phyloP scores from a whole-genome alignment of 2,113 vertebrate genomes.

The Alouatta palliata region DNA sequence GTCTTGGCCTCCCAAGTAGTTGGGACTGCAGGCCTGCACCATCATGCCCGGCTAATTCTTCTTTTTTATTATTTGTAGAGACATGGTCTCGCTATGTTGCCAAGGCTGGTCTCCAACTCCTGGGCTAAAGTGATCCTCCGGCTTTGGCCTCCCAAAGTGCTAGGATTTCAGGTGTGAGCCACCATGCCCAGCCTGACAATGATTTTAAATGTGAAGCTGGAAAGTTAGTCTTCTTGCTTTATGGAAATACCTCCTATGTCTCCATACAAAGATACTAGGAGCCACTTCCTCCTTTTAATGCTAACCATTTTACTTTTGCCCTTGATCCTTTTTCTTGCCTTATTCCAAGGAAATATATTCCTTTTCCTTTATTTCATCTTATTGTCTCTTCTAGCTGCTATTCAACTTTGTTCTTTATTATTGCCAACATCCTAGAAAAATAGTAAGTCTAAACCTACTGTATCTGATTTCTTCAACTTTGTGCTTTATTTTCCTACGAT shows the following conservation, averaged over 20 bases:
- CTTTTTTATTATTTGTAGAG: too few species aligned
- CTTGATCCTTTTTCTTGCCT: not conserved
- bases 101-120: too few species aligned
- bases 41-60: too few species aligned
- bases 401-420: slow-evolving; percentile 11
- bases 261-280: not conserved
- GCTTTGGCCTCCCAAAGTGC: too few species aligned
- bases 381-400: not conserved
- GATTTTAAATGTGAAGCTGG: slow-evolving; percentile 12
- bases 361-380: slow-evolving; percentile 6
- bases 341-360: not conserved
- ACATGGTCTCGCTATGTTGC: too few species aligned
- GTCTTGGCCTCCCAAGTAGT: too few species aligned
- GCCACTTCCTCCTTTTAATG: not conserved
- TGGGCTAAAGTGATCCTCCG: too few species aligned
- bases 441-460: not conserved
- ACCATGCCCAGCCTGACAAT: not conserved
- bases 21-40: too few species aligned
- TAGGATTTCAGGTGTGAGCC: too few species aligned
- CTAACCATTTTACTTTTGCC: not conserved
- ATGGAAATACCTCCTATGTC: not conserved
- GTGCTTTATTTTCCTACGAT: not conserved
- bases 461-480: slow-evolving; percentile 18
- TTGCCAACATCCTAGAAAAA: not conserved
- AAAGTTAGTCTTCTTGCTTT: not conserved